Evolutionary conservation across 2,888 invertebrate genomes (phyloP).

Genomic region (Aspidiotus destructor): DNA sequence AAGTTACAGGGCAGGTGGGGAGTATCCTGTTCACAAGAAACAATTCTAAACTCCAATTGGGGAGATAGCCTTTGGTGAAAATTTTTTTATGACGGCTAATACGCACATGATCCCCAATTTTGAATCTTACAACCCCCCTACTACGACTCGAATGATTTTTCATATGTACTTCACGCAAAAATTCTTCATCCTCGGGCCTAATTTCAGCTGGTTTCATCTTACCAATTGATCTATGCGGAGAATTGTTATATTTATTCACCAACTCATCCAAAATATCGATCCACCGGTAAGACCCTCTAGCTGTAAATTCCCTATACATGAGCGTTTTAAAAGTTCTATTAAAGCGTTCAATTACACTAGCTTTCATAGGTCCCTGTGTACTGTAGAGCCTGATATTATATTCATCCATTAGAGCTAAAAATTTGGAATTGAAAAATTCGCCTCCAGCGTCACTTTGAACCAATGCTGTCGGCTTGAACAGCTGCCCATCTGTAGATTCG

Average conservation of each 20-base stretch:
- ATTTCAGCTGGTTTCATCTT: background rate
- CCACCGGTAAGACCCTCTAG: background rate
- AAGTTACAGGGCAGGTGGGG: no score
- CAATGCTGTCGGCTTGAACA: background rate
- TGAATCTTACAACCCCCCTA: no score
- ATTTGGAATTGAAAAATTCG: background rate
- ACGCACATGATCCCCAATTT: no score
- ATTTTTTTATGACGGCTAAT: no score
- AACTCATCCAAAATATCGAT: background rate
- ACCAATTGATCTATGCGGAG: background rate
- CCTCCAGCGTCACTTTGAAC: background rate
- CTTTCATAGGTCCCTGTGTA: background rate
- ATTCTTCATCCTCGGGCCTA: background rate
- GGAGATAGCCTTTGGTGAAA: no score
- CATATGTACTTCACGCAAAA: no score
- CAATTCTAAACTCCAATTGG: no score
- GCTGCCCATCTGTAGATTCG: background rate
- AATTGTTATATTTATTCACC: background rate
- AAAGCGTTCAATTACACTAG: background rate
- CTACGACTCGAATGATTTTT: no score
- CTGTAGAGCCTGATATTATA: background rate
- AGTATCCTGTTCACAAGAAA: no score
- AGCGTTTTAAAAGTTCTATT: background rate
- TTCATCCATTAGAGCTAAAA: background rate
- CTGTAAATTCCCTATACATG: background rate